Percentiles rank a stretch among this genome's conserved stretches.
Conservation (phyloP, 2,113 vertebrate genomes). For the Plestiodon gilberti region DNA sequence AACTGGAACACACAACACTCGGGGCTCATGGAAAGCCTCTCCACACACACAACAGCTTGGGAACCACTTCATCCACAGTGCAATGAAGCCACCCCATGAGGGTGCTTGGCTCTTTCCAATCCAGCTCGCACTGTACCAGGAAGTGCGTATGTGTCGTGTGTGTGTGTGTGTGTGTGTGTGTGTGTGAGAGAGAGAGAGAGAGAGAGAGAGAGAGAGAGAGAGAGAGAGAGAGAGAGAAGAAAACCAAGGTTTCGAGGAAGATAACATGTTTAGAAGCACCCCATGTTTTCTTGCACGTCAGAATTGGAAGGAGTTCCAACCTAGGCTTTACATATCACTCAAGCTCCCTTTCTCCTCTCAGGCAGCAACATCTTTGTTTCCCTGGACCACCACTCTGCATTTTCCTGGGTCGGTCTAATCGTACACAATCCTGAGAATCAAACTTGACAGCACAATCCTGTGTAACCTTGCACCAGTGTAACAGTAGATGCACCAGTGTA, state of each 20-base stretch:
- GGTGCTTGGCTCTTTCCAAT: background rate
- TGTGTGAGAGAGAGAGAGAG: background rate
- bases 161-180: background rate
- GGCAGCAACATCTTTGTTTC: background rate
- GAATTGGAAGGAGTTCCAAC: background rate
- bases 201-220: too few relatives aligned
- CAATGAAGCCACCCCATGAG: background rate
- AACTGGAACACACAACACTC: background rate
- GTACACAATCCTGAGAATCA: background rate
- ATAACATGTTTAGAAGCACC: background rate
- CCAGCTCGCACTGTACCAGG: background rate
- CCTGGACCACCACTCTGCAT: background rate
- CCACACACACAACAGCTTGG: background rate
- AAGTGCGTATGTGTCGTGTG: background rate
- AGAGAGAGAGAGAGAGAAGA: background rate
- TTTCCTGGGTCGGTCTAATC: background rate
- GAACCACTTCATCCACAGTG: background rate
- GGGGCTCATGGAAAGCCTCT: background rate
- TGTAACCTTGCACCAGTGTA: too few relatives aligned
- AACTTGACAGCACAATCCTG: too few relatives aligned
- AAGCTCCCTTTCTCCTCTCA: background rate
- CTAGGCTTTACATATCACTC: background rate
- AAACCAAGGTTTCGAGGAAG: background rate
- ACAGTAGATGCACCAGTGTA: too few relatives aligned
- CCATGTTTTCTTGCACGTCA: background rate